Evolutionary conservation across 2,888 invertebrate species (phyloP), one percentile per base, ranked within the genome.

Genomic region (Sarcophaga rosellei): DNA sequence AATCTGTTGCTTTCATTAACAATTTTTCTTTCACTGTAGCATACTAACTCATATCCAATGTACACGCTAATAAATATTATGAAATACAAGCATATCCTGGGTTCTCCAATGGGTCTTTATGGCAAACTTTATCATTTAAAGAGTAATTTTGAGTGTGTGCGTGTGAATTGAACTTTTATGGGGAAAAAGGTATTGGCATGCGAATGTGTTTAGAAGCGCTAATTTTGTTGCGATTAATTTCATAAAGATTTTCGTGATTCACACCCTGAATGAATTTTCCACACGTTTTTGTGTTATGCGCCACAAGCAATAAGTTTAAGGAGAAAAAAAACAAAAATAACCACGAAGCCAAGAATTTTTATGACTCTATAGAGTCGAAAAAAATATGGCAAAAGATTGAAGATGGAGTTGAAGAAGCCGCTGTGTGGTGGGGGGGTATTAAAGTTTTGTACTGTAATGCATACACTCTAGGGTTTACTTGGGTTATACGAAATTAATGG

Each of bases 221-320:
- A 81, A 81, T 73, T 77, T 77, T 68, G 53, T 81, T 85, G 81
- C 73, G 61, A 85, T 85, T 85, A 85, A 73, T 81, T 83, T 74
- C 68, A 73, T 78, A 68, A 73, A 62, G 68, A 57, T 47, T 25
- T 20, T 17, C 23, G 25, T 75, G 44, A 23, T 75, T 62, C 62
- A 47, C 63, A 47, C 57, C 47, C 65, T 35, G 20, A 75, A 75
- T 75, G 65, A 57, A 35, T 75, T 72, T 25, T 72, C 59, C n/a
- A 72, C n/a, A 35, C 35, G 25, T 80, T 23, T 61, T 45, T 57
- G n/a, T 57, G n/a, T 65, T 35, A 35, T 1, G n/a, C 53, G 25
- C 70, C 44, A 63, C 65, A 59, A 57, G n/a, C 62, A 35, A 35
- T 35, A 35, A 35, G 35, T 8, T 6, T 5, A 6, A 35, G 35